A percentile compares a stretch with the other conserved stretches of the same genome.
These are phyloP conservation scores for Mormyrops boulengeri DNA, from an alignment of 2,797 vertebrate genomes.

Conservation along the genomic window DNA sequence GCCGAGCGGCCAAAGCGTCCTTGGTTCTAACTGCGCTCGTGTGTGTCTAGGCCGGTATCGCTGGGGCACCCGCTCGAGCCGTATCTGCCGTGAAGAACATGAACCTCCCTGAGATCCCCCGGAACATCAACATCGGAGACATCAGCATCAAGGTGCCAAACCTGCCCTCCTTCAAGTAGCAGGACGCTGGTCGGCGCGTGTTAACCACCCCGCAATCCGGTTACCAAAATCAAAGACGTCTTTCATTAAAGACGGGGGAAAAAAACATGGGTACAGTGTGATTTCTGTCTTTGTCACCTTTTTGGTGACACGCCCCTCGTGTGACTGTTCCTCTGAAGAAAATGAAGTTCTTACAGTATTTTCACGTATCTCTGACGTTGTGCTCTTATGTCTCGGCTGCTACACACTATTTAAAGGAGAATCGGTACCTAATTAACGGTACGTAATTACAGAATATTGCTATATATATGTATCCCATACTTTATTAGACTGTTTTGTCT, in stretches of 20 bases:
- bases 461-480: slow-evolving; percentile 42
- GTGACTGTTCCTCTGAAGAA: slow-evolving; percentile 55
- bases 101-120: slow-evolving; percentile 98
- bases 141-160: slow-evolving; percentile 99
- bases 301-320: slow-evolving; percentile 59
- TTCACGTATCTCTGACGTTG: slow-evolving; percentile 73
- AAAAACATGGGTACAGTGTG: slow-evolving; percentile 73
- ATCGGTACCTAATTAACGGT: slow-evolving; percentile 56
- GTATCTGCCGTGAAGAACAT: slow-evolving; percentile 99
- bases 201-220: slow-evolving; percentile 70
- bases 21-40: slow-evolving; percentile 37
- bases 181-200: slow-evolving; percentile 61
- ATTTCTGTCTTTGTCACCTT: slow-evolving; percentile 52
- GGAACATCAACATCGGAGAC: slow-evolving; percentile 99
- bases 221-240: slow-evolving; percentile 75
- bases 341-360: slow-evolving; percentile 60
- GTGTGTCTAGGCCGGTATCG: slow-evolving; percentile 88
- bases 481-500: slow-evolving; percentile 43
- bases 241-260: slow-evolving; percentile 58
- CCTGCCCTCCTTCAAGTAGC: slow-evolving; percentile 97
- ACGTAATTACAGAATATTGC: slow-evolving; percentile 47
- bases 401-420: slow-evolving; percentile 64
- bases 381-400: slow-evolving; percentile 62
- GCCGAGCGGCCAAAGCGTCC: background rate
- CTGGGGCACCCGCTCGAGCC: slow-evolving; percentile 93